A percentile compares a stretch with the other conserved stretches of the same genome.
These are phyloP conservation scores for Sylvia borin DNA, from an alignment of 2,797 vertebrate species.

Conservation along the genomic window DNA sequence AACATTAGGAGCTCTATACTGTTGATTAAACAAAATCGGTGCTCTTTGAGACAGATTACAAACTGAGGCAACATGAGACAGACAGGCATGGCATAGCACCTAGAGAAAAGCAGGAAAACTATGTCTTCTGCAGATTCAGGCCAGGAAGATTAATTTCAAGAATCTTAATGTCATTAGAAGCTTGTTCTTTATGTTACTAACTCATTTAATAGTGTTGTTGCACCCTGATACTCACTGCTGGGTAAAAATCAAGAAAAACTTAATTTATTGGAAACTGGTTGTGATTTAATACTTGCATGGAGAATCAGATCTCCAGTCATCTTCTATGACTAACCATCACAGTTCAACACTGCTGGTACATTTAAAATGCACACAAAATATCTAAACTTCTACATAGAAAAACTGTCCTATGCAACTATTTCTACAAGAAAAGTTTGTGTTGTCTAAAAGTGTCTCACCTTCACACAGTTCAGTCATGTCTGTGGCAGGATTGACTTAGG, in stretches of 20 bases:
- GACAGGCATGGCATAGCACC: not conserved
- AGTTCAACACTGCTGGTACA: not conserved
- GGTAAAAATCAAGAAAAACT: not conserved
- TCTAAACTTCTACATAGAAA: not conserved
- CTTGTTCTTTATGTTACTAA: not conserved
- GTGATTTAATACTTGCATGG: not conserved
- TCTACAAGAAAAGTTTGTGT: not conserved
- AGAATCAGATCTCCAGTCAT: not conserved
- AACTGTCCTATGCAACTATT: not conserved
- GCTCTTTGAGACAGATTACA: not conserved
- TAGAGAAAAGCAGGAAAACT: not conserved
- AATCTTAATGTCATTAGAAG: not conserved
- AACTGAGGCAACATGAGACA: not conserved
- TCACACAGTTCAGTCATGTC: not conserved
- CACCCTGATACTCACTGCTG: not conserved
- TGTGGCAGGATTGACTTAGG: not conserved
- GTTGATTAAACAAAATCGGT: not conserved
- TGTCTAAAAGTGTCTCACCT: not conserved
- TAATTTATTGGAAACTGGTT: not conserved
- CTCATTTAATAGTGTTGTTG: not conserved
- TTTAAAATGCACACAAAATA: not conserved
- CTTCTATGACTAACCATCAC: not conserved
- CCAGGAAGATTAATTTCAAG: not conserved
- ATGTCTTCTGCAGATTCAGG: not conserved
- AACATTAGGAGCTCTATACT: not conserved